A percentile compares a stretch with the other conserved stretches of the same genome.
Evolutionary conservation across 2,113 vertebrate species (phyloP).

Genomic region (Uria lomvia): DNA sequence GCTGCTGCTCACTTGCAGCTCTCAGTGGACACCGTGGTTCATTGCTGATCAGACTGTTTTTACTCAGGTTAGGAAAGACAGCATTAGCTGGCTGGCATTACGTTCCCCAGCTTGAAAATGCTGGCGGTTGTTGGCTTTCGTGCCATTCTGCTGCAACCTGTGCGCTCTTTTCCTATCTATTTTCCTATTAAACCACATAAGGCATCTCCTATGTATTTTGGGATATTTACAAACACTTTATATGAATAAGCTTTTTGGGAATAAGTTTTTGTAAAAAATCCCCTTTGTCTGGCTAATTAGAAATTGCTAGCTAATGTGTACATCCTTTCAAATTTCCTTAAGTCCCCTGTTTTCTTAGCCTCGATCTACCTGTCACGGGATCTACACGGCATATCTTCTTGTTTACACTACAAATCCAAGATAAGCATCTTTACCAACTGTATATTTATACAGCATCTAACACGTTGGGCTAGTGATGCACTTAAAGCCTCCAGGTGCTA

Average conservation of each 20-base stretch:
- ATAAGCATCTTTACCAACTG: background rate
- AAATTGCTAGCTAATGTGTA: background rate
- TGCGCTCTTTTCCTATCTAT: background rate
- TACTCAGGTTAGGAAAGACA: background rate
- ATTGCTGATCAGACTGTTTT: background rate
- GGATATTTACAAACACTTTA: background rate
- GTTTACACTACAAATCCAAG: conserved; percentile 31
- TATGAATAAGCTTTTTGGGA: background rate
- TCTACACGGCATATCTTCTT: background rate
- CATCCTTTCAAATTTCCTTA: background rate
- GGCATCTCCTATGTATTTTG: background rate
- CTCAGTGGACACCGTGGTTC: background rate
- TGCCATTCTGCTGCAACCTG: background rate
- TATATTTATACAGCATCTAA: background rate
- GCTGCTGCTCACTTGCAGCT: background rate
- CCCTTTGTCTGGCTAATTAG: background rate
- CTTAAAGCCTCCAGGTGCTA: background rate
- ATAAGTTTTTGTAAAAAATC: background rate
- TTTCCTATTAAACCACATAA: background rate
- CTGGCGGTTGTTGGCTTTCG: background rate
- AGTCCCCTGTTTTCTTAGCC: background rate
- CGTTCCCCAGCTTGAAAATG: background rate
- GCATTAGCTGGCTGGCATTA: background rate
- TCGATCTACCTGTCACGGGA: background rate
- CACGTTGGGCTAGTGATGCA: background rate